Percentiles rank a stretch among this genome's conserved stretches.
Conservation (phyloP, 2,113 vertebrate genomes). For the Recurvirostra avosetta region DNA sequence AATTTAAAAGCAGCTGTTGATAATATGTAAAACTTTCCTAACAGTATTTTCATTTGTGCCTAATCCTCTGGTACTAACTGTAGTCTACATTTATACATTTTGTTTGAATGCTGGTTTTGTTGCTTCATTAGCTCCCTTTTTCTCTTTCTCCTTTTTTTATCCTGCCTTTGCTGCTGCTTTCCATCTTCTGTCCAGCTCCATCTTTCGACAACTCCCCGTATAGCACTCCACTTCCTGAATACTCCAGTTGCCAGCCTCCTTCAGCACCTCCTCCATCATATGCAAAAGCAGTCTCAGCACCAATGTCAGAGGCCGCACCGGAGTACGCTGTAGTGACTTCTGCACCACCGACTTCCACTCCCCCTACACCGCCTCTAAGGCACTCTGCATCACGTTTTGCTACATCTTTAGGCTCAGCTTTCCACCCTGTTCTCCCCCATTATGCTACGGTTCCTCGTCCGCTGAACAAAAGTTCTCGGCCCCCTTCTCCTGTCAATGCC, state of each 20-base stretch:
- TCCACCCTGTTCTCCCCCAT: slow-evolving; percentile 96
- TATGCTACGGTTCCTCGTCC: slow-evolving; percentile 91
- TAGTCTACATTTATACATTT: slow-evolving; percentile 77
- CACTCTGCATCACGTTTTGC: slow-evolving; percentile 96
- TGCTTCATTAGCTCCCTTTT: slow-evolving; percentile 91
- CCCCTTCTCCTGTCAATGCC: slow-evolving; percentile 78
- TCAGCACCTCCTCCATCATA: slow-evolving; percentile 82
- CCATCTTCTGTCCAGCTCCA: slow-evolving; percentile 79
- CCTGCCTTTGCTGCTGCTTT: slow-evolving; percentile 82
- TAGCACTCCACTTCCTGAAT: slow-evolving; percentile 86
- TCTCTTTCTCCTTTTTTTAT: slow-evolving; percentile 82
- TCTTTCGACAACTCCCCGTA: slow-evolving; percentile 92
- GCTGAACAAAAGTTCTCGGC: slow-evolving; percentile 80
- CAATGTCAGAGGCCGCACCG: slow-evolving; percentile 80
- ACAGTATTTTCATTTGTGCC: slow-evolving; percentile 67
- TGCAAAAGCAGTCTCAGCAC: slow-evolving; percentile 82
- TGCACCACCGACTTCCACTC: slow-evolving; percentile 79
- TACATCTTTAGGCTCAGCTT: slow-evolving; percentile 95
- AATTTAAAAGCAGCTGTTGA: slow-evolving; percentile 40
- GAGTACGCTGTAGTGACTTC: slow-evolving; percentile 80
- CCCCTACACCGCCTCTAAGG: slow-evolving; percentile 92
- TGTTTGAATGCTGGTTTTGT: slow-evolving; percentile 86
- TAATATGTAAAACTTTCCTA: slow-evolving; percentile 59
- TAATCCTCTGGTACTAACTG: slow-evolving; percentile 82
- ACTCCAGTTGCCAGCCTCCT: slow-evolving; percentile 83